Evolutionary conservation across 2,888 invertebrate species (phyloP).

Genomic region (Lamproptera curius): DNA sequence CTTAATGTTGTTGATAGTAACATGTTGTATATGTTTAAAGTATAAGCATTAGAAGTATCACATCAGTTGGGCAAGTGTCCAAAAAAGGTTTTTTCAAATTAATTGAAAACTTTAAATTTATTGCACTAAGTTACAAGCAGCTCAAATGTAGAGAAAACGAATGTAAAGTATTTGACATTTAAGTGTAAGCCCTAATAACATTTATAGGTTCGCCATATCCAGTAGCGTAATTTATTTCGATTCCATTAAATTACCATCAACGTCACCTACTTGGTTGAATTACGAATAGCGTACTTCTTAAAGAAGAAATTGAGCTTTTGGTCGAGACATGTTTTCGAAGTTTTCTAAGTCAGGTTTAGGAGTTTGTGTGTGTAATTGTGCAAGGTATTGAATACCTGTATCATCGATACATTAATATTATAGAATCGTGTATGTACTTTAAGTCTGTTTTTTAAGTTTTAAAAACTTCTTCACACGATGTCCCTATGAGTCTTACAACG

Average conservation of each 20-base stretch:
- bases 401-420: no score
- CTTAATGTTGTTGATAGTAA: no score
- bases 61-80: neutral
- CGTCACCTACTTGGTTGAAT: neutral
- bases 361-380: neutral
- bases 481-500: no score
- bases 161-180: slow-evolving; percentile 7
- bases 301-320: neutral
- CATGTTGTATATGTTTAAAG: no score
- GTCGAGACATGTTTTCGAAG: neutral
- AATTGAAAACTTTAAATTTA: neutral
- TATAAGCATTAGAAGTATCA: no score
- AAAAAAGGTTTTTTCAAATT: neutral
- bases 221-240: slow-evolving; percentile 8
- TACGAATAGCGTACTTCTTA: neutral
- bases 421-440: neutral
- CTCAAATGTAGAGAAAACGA: neutral
- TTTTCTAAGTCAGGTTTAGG: neutral
- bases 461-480: neutral
- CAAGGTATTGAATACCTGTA: neutral
- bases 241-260: slow-evolving; percentile 7
- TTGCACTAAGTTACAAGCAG: neutral
- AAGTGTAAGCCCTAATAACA: neutral
- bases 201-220: slow-evolving; percentile 1
- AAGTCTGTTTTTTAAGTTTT: neutral